phyloP scores from a whole-genome alignment of 1,140 invertebrate species.

The Thalassaphorura encarpata region DNA sequence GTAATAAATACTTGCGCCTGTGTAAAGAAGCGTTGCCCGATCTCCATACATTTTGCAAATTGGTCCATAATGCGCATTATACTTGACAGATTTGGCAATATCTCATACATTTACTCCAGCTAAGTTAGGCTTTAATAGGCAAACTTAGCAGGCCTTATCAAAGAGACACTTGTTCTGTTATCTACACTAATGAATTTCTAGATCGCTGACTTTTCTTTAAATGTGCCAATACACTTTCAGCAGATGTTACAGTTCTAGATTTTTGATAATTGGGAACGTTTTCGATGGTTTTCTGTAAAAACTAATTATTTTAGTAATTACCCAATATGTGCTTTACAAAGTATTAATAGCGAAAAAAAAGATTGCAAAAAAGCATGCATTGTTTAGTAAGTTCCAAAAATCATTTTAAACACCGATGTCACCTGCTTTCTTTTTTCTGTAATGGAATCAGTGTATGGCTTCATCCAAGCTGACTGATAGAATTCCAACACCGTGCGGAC shows the following conservation, averaged over 20 bases:
- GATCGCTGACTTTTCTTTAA: constrained; percentile 36
- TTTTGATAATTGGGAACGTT: constrained; percentile 2
- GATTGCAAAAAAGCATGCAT: constrained; percentile 40
- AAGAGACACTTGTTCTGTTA: constrained; percentile 35
- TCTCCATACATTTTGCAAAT: constrained; percentile 24
- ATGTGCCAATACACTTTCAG: background rate
- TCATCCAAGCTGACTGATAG: constrained; percentile 7
- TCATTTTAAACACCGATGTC: constrained; percentile 40
- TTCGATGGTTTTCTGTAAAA: too few relatives aligned
- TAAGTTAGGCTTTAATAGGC: constrained; percentile 39
- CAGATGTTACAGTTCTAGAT: background rate
- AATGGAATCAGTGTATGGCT: constrained; percentile 7
- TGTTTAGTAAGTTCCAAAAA: constrained; percentile 42
- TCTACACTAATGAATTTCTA: constrained; percentile 35
- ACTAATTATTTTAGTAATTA: too few relatives aligned
- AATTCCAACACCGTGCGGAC: constrained; percentile 14
- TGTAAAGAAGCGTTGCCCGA: constrained; percentile 35
- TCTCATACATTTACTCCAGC: constrained; percentile 39
- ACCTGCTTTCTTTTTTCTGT: constrained; percentile 34
- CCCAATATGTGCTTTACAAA: too few relatives aligned
- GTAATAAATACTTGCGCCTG: constrained; percentile 38
- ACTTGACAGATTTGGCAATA: constrained; percentile 37
- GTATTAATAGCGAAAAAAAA: too few relatives aligned
- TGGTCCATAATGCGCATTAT: constrained; percentile 27
- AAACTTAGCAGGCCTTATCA: constrained; percentile 35